phyloP scores from a whole-genome alignment of 2,797 vertebrate species.

The Neoniphon sammara region DNA sequence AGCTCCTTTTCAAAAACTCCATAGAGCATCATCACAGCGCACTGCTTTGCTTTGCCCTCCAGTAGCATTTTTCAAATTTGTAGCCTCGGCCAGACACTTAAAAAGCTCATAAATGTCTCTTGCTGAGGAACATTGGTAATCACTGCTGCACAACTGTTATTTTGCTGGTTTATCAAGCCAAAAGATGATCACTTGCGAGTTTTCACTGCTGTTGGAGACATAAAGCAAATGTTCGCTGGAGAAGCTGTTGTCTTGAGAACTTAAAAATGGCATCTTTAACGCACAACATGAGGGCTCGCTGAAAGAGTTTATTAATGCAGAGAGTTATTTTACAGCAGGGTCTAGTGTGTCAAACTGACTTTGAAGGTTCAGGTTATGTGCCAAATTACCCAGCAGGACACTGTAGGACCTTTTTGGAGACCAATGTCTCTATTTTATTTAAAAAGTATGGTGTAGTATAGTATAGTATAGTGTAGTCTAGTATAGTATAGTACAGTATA shows the following conservation, averaged over 20 bases:
- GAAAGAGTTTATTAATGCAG: conserved; percentile 7
- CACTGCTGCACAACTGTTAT: conserved; percentile 38
- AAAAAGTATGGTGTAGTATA: too few species aligned
- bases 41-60: conserved; percentile 24
- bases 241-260: conserved; percentile 1
- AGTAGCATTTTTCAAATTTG: conserved; percentile 47
- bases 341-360: too few species aligned
- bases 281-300: conserved; percentile 15
- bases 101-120: conserved; percentile 58
- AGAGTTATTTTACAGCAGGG: too few species aligned
- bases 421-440: too few species aligned
- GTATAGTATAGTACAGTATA: too few species aligned
- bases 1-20: conserved; percentile 42
- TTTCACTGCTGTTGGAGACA: conserved; percentile 33
- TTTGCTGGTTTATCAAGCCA: conserved; percentile 21
- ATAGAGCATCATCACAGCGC: conserved; percentile 20
- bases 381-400: too few species aligned
- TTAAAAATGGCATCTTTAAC: background rate
- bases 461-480: too few species aligned
- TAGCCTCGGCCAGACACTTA: conserved; percentile 44
- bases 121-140: conserved; percentile 52
- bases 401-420: too few species aligned
- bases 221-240: conserved; percentile 48
- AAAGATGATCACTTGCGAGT: conserved; percentile 11
- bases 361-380: too few species aligned